Percentiles rank a stretch among this genome's conserved stretches.
Conservation (phyloP, 1,140 invertebrate genomes). For the Lordiphosa mommai region DNA sequence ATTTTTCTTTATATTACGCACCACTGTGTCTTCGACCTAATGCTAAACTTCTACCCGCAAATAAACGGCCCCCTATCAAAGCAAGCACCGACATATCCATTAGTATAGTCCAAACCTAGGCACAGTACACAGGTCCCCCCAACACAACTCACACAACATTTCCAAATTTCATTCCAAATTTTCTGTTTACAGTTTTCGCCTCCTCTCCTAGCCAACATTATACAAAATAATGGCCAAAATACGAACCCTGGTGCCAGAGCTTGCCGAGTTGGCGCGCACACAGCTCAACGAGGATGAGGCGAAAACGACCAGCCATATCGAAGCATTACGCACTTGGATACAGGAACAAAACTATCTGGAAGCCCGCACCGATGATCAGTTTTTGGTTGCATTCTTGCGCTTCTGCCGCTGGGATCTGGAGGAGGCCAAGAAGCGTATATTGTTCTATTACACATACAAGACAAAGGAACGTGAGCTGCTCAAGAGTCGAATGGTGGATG, state of each 20-base stretch:
- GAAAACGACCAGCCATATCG: conserved; percentile 80
- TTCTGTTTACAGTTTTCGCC: conserved; percentile 6
- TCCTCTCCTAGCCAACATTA: neutral
- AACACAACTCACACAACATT: neutral
- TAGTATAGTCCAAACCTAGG: conserved; percentile 46
- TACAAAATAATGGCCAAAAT: conserved; percentile 74
- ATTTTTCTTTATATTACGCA: neutral
- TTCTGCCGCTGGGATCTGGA: conserved; percentile 86
- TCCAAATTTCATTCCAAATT: conserved; percentile 22
- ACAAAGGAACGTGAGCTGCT: conserved; percentile 53
- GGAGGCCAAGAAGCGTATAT: conserved; percentile 84
- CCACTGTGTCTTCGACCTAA: neutral
- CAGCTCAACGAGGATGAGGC: conserved; percentile 83
- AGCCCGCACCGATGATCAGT: conserved; percentile 82
- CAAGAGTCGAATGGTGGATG: conserved; percentile 55
- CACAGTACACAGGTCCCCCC: conserved; percentile 23
- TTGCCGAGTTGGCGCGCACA: conserved; percentile 81
- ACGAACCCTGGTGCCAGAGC: conserved; percentile 79
- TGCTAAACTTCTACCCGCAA: neutral
- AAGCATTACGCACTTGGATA: conserved; percentile 83
- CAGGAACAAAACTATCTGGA: conserved; percentile 82
- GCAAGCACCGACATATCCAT: conserved; percentile 35
- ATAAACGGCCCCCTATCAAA: conserved; percentile 8
- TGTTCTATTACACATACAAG: conserved; percentile 80
- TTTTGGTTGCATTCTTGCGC: conserved; percentile 83